Base-by-base conservation (phyloP, 2,888 invertebrate genomes). In the Cyaniris semiargus region DNA sequence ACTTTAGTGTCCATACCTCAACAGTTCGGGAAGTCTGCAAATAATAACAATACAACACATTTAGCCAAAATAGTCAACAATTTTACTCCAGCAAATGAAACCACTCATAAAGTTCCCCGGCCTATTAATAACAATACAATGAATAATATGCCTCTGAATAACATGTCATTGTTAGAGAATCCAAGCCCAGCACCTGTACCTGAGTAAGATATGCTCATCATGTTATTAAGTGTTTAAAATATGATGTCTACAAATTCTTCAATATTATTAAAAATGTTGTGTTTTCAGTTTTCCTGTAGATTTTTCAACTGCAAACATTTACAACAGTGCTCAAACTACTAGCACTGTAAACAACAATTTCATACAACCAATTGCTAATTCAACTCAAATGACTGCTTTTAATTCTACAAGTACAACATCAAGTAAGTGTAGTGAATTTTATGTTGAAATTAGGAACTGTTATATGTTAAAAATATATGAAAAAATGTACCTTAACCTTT, bases 251-350 rank as follows among this genome's bases (percentile, higher is more conserved):
- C 18, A 53, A 53, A 60, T 27, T 66, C 56, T 44, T 72, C 72
- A 56, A 53, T 66, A 18, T 53, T 21, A 2, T 56, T 27, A 66
- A 66, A 5, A 66, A 31, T 31, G 23, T 75, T 75, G 75, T 80
- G 78, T 76, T 76, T 92, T 74, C 88, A 94, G 94, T 89, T 96
- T 96, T 88, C 95, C 96, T 83, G 96, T 96, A 82, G 96, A 96
- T 89, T 96, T 96, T 86, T 95, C 96, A 81, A 95, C 95, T 80
- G 96, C 96, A 80, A 95, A 96, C 85, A 96, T 96, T 83, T 96
- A 96, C 88, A 96, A 96, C 89, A 95, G 96, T 87, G 95, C 90
- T 86, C 94, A 94, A 84, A 88, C 86, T 82, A 92, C 89, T 81
- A 92, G 87, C 80, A 88, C 85, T 82, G 81, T 88, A 80, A 93